These are phyloP conservation scores for Gnatocerus cornutus DNA, from an alignment of 2,888 invertebrate species.

Conservation along the genomic window DNA sequence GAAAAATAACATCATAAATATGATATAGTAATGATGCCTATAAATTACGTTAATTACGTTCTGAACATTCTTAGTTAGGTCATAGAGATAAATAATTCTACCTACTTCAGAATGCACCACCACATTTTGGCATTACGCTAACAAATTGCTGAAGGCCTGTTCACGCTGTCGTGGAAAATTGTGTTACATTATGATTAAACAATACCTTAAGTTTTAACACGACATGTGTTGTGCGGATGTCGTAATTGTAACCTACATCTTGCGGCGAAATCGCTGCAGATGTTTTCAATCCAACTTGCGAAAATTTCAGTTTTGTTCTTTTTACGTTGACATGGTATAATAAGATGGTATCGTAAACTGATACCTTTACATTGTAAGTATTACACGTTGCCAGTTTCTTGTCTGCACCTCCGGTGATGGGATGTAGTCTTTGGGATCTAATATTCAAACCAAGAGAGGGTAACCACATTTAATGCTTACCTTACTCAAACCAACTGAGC, in stretches of 20 bases:
- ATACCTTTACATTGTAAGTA: slow-evolving; percentile 50
- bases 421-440: slow-evolving; percentile 29
- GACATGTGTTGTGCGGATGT: slow-evolving; percentile 17
- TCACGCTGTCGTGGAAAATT: slow-evolving; percentile 8
- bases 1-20: too few relatives aligned
- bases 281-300: slow-evolving; percentile 4
- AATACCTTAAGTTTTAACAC: not conserved
- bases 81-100: slow-evolving; percentile 2
- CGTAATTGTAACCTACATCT: slow-evolving; percentile 36
- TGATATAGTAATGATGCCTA: not conserved
- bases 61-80: not conserved
- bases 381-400: slow-evolving; percentile 43
- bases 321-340: not conserved
- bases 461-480: slow-evolving; percentile 46
- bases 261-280: slow-evolving; percentile 20
- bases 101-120: slow-evolving; percentile 1
- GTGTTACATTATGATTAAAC: slow-evolving; percentile 30
- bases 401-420: slow-evolving; percentile 35
- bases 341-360: slow-evolving; percentile 45
- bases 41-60: slow-evolving; percentile 12
- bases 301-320: not conserved
- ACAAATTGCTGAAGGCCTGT: slow-evolving; percentile 17
- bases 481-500: slow-evolving; percentile 41
- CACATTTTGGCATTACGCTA: slow-evolving; percentile 11
- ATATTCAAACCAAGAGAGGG: slow-evolving; percentile 37